Base-by-base conservation (phyloP, 2,888 invertebrate species). In the Mycogona germanica region DNA sequence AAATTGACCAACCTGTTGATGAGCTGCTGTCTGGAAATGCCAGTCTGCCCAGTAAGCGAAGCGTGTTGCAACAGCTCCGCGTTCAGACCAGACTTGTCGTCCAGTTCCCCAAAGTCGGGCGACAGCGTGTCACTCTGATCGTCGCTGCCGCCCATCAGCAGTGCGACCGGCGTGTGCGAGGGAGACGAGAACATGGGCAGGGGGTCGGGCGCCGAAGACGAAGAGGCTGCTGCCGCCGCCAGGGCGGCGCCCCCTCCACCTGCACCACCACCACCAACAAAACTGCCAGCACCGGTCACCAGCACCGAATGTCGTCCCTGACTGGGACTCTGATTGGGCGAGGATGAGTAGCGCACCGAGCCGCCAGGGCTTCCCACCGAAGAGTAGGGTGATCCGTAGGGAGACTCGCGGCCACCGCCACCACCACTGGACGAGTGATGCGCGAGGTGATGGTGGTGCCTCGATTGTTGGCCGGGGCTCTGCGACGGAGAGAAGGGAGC, bases 11-110 rank as follows among this genome's bases (percentile, higher is more conserved):
- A 35, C 79, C 79, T 80, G 69, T 88, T 88, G 61, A 89, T 89
- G 6, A 89, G 76, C 69, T 89, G 88, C 67, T 89, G 88, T 40
- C 89, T 72, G 1, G 87, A 88, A 63, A 89, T 87, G 14, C 88
- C 88, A 9, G 82, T 78, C 51, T 79, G 78, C 68, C 78, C 75
- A 69, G 77, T 72, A 71, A 81, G 61, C 67, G 77, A 46, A 12
- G 66, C 64, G 53, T 68, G 68, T 55, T 66, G 66, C 26, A 66
- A 63, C 51, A 67, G 58, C 45, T 69, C 69, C n/a, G 58, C 57
- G n/a, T 53, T 49, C 40, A 59, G 51, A 35, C 57, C 56, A 41
- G 57, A 56, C 25, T 59, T 61, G n/a, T 61, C 62, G 35, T 62
- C 60, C 35, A 45, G 46, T 9, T 56, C 60, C 38, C 61, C 60